Evolutionary conservation across 1,140 invertebrate species (phyloP).

Genomic region (Apocrypta bakeri): DNA sequence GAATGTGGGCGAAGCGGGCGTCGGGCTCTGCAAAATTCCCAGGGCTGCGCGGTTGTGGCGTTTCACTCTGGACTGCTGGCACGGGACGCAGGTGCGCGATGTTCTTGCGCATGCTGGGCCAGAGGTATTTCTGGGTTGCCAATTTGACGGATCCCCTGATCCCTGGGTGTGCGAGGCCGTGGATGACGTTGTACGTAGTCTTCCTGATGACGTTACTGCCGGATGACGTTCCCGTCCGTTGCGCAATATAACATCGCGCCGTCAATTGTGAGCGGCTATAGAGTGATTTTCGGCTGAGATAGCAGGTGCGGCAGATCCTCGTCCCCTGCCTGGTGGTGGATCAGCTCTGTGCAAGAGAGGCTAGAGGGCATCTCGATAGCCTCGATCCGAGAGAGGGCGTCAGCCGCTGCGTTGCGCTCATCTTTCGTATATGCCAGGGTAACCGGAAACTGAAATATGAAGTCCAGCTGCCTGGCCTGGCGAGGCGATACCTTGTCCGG

Average conservation of each 20-base stretch:
- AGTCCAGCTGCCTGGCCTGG: slow-evolving; percentile 50
- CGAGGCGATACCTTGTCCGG: slow-evolving; percentile 16
- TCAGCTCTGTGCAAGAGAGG: slow-evolving; percentile 43
- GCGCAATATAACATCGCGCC: background rate
- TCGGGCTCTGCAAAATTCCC: slow-evolving; percentile 31
- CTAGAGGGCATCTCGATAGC: slow-evolving; percentile 49
- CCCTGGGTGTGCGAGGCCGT: background rate
- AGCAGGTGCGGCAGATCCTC: slow-evolving; percentile 31
- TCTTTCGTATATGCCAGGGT: slow-evolving; percentile 48
- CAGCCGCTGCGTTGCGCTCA: slow-evolving; percentile 55
- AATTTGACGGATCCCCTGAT: slow-evolving; percentile 45
- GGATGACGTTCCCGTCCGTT: background rate
- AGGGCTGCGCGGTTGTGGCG: slow-evolving; percentile 47
- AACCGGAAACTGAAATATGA: slow-evolving; percentile 52
- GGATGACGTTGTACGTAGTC: background rate
- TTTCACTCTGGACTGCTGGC: slow-evolving; percentile 54
- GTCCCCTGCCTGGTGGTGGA: slow-evolving; percentile 48
- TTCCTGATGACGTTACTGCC: background rate
- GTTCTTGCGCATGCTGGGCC: slow-evolving; percentile 56
- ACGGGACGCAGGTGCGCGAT: slow-evolving; percentile 52
- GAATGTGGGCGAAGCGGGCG: slow-evolving; percentile 56
- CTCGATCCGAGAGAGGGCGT: slow-evolving; percentile 35
- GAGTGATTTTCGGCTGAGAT: too few species aligned
- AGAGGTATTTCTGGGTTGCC: slow-evolving; percentile 54
- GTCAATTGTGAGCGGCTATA: background rate